Percentiles rank a stretch among this genome's conserved stretches.
Conservation (phyloP, 2,113 vertebrate species). For the Rutilus rutilus region DNA sequence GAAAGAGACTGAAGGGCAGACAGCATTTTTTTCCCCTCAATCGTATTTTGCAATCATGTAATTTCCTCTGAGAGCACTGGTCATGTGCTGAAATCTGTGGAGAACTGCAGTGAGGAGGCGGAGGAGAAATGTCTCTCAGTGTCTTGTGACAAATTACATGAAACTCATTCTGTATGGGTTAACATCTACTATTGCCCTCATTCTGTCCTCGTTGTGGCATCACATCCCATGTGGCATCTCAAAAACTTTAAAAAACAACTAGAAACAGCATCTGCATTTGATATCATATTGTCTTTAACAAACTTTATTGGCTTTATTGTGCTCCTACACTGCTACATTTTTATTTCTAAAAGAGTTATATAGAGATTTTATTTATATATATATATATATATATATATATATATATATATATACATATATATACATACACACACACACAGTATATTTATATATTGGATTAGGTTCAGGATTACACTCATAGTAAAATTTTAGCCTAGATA, state of each 20-base stretch:
- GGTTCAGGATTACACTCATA: background rate
- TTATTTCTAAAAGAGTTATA: no score
- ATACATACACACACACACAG: no score
- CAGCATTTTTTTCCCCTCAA: conserved; percentile 2
- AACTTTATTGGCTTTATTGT: no score
- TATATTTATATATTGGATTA: no score
- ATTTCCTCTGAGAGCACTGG: conserved; percentile 36
- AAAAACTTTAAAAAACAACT: background rate
- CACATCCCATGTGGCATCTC: background rate
- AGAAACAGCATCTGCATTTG: background rate
- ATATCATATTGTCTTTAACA: background rate
- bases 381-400: no score
- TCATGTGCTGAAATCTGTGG: conserved; percentile 42
- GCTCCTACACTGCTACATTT: no score
- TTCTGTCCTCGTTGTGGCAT: conserved; percentile 31
- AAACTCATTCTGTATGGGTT: conserved; percentile 4
- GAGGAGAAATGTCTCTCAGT: conserved; percentile 22
- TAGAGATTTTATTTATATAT: no score
- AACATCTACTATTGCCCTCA: conserved; percentile 44
- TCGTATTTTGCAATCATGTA: conserved; percentile 45
- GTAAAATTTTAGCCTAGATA: background rate
- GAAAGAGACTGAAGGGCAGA: background rate
- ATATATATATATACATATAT: no score
- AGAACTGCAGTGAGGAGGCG: conserved; percentile 18
- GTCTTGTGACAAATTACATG: conserved; percentile 35